Evolutionary conservation across 2,113 vertebrate species (phyloP), one percentile per base, ranked within the genome.

Genomic region (Podarcis cretensis): DNA sequence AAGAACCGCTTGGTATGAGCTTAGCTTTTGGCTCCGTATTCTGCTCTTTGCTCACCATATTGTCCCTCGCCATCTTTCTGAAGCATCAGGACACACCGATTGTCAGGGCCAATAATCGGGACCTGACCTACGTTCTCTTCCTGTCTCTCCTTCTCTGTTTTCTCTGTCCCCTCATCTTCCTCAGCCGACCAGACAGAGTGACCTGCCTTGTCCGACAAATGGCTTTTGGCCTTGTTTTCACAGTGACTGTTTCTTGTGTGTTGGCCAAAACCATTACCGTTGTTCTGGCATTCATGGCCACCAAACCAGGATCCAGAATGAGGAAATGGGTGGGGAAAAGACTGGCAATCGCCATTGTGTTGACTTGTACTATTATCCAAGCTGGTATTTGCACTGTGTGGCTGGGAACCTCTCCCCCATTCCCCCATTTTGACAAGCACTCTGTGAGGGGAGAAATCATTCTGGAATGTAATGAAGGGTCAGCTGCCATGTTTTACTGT

Each of bases 221-320:
- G 5, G 73, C 86, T 43, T 92, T 92, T 90, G 86, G 90, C 16
- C 23, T 84, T 7, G 35, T 88, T 23, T 93, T 92, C 78, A 80
- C 86, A 12, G 18, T 89, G 9, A 83, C 88, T 18, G 16, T 94
- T 57, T 92, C 91, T 4, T 90, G 84, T 6, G 81, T 94, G 35
- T 81, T 94, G 43, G 91, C 89, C 12, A 93, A 92, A 90, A 93
- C 89, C 12, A 25, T 90, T 13, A 89, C 84, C 25, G 89, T 92
- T 25, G 80, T 92, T 73, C 10, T 90, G 71, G 87, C 77, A 2
- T 92, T 93, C n/a, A 84, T 84, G 80, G 83, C 89, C 80, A 92
- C 86, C 23, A 88, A 76, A 81, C 89, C 87, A 57, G 87, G 82
- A 1, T 87, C 76, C 23, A 82, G 40, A 12, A 71, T 88, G 12